phyloP scores from a whole-genome alignment of 2,113 vertebrate species.

The Rhinolophus sinicus region DNA sequence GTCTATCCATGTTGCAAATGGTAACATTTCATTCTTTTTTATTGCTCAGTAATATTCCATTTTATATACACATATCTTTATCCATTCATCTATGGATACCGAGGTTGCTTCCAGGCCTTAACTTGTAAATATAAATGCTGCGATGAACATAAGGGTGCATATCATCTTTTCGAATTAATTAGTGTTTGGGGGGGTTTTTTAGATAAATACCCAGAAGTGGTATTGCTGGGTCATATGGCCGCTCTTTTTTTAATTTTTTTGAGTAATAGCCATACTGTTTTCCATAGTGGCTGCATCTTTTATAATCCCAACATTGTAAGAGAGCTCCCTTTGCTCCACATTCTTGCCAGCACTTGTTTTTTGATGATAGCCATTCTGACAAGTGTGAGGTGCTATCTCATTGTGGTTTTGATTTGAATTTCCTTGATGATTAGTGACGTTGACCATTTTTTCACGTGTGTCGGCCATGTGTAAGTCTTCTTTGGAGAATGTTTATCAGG shows the following conservation, averaged over 20 bases:
- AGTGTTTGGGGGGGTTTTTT: background rate
- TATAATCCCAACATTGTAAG: background rate
- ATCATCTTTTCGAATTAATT: background rate
- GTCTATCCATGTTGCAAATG: background rate
- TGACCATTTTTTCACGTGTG: too few species aligned
- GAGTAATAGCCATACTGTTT: background rate
- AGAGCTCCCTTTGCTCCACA: background rate
- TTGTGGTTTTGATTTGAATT: too few species aligned
- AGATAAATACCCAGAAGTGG: background rate
- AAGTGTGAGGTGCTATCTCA: too few species aligned
- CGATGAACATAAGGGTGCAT: background rate
- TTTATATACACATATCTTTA: background rate
- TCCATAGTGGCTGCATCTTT: background rate
- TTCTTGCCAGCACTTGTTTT: background rate
- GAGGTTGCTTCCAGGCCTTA: background rate
- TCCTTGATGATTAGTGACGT: too few species aligned
- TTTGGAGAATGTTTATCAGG: background rate
- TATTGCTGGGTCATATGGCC: background rate
- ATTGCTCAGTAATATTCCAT: background rate
- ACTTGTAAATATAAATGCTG: background rate
- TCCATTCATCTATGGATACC: background rate
- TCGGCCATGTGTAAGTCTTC: too few species aligned
- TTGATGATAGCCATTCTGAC: too few species aligned
- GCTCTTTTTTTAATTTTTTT: background rate
- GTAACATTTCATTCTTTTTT: background rate